Evolutionary conservation across 1,140 invertebrate species (phyloP).

Genomic region (Drosophila kanapiae): DNA sequence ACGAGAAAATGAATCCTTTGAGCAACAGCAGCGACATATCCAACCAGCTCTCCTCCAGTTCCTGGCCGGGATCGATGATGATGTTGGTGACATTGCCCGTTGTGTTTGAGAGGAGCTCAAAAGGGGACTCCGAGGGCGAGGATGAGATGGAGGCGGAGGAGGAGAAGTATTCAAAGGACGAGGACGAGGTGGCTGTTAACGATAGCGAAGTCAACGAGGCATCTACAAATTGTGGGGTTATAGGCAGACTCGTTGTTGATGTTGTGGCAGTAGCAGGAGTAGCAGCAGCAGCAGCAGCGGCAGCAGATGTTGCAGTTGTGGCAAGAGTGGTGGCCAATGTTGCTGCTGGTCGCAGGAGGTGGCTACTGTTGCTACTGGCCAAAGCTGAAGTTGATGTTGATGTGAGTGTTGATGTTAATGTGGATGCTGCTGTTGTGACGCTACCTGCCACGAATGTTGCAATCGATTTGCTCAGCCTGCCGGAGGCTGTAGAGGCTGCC

Average conservation of each 20-base stretch:
- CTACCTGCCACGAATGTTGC: conserved; percentile 55
- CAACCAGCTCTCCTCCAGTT: conserved; percentile 85
- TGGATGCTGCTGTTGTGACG: conserved; percentile 30
- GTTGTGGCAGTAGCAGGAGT: not conserved
- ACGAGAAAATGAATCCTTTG: conserved; percentile 91
- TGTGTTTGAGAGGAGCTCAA: conserved; percentile 61
- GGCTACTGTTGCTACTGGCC: conserved; percentile 25
- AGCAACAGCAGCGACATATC: conserved; percentile 88
- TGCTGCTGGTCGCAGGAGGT: conserved; percentile 28
- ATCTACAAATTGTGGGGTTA: conserved; percentile 69
- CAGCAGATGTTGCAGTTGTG: conserved; percentile 30
- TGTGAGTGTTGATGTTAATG: conserved; percentile 30
- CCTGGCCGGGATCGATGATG: conserved; percentile 17
- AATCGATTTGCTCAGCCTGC: conserved; percentile 59
- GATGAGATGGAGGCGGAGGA: conserved; percentile 4
- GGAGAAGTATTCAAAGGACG: conserved; percentile 16
- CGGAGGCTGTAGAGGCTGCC: conserved; percentile 10
- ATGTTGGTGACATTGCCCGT: conserved; percentile 61
- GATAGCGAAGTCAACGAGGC: conserved; percentile 80
- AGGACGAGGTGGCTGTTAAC: conserved; percentile 66
- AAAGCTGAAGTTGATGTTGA: conserved; percentile 22
- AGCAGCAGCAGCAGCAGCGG: not conserved
- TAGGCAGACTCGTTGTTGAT: conserved; percentile 54
- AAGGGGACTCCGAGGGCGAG: conserved; percentile 36
- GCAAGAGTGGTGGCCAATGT: conserved; percentile 33